Evolutionary conservation across 2,888 invertebrate species (phyloP).

Genomic region (Rhabditoides inermis): DNA sequence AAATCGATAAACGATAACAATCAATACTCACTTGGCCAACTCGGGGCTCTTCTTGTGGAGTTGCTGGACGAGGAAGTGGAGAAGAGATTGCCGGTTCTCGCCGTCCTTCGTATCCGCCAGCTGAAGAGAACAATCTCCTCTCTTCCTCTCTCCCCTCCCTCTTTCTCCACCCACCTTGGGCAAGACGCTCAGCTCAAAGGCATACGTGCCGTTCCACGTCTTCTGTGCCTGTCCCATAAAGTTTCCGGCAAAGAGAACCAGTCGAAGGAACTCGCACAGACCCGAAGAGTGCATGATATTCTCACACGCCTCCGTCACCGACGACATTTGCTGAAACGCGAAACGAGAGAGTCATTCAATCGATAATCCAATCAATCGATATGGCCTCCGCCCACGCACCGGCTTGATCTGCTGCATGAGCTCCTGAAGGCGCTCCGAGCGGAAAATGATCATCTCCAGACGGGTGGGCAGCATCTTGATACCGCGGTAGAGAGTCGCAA

Average conservation of each 20-base stretch:
- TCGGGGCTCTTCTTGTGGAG: slow-evolving; percentile 59
- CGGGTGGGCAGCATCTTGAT: slow-evolving; percentile 58
- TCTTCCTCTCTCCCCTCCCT: not conserved
- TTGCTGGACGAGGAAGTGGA: slow-evolving; percentile 61
- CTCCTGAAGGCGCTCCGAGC: slow-evolving; percentile 77
- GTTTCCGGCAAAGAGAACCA: slow-evolving; percentile 82
- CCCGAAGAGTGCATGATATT: slow-evolving; percentile 60
- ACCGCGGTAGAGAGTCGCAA: too few relatives aligned
- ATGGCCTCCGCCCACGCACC: slow-evolving; percentile 57
- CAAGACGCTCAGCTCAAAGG: slow-evolving; percentile 89
- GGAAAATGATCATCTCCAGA: slow-evolving; percentile 79
- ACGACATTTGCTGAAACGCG: slow-evolving; percentile 71
- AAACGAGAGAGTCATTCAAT: not conserved
- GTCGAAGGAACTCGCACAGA: slow-evolving; percentile 78
- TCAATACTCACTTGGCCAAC: slow-evolving; percentile 11
- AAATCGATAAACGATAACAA: not conserved
- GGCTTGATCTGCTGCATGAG: slow-evolving; percentile 79
- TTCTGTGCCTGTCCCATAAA: slow-evolving; percentile 92
- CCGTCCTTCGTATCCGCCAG: slow-evolving; percentile 67
- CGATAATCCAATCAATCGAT: not conserved
- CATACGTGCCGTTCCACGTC: slow-evolving; percentile 67
- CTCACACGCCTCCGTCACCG: slow-evolving; percentile 80
- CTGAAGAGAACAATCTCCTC: slow-evolving; percentile 39
- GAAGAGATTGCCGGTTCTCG: slow-evolving; percentile 80
- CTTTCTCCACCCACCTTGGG: slow-evolving; percentile 67